Percentiles rank a stretch among this genome's conserved stretches.
phyloP scores from a whole-genome alignment of 1,140 invertebrate species.

The Scylla paramamosain region DNA sequence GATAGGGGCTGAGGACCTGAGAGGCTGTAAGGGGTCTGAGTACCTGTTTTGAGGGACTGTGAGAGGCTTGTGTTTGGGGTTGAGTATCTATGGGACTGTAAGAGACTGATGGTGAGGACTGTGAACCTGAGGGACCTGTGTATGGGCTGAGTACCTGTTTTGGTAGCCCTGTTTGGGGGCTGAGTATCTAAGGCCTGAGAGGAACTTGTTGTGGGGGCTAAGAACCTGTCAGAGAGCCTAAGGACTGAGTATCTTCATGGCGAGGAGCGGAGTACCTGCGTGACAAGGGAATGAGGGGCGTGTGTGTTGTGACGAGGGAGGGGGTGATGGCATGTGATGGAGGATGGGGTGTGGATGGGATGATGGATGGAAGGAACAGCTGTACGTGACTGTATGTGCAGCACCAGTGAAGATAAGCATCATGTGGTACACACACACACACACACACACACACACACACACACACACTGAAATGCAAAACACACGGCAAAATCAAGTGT shows the following conservation, averaged over 20 bases:
- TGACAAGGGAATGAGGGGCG: background rate
- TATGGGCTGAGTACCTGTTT: background rate
- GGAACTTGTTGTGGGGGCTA: too few species aligned
- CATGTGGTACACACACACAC: background rate
- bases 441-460: slow-evolving; percentile 10
- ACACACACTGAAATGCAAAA: background rate
- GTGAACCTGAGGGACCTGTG: too few species aligned
- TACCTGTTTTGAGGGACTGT: background rate
- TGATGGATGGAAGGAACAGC: too few species aligned
- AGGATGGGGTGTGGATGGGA: background rate
- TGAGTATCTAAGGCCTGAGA: background rate
- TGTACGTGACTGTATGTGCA: background rate
- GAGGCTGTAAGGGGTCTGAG: background rate
- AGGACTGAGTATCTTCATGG: background rate
- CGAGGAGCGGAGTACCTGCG: background rate
- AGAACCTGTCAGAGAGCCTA: too few species aligned
- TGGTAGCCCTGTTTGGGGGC: too few species aligned
- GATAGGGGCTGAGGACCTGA: too few species aligned
- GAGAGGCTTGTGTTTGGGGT: too few species aligned
- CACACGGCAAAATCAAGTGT: background rate
- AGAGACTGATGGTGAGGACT: background rate
- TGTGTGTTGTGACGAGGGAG: background rate
- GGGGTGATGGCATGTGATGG: background rate
- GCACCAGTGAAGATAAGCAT: background rate
- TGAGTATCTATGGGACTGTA: too few species aligned